phyloP scores from a whole-genome alignment of 2,888 invertebrate genomes.

The Adineta ricciae region DNA sequence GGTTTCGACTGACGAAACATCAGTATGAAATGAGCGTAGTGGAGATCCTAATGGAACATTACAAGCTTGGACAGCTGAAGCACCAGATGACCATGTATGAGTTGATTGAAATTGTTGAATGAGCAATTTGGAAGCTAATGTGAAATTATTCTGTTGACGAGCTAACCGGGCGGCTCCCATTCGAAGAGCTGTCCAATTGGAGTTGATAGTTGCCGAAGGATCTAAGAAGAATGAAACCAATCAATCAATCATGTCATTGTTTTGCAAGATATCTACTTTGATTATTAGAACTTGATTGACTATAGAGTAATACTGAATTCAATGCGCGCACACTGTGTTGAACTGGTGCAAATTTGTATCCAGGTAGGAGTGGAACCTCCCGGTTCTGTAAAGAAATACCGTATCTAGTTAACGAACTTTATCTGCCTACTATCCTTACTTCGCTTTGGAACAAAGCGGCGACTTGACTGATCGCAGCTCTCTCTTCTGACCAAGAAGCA shows the following conservation, averaged over 20 bases:
- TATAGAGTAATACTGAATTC: constrained; percentile 38
- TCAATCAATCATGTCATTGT: constrained; percentile 24
- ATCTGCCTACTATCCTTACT: no score
- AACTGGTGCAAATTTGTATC: constrained; percentile 37
- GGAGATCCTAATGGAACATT: neutral
- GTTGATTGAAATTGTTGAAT: constrained; percentile 47
- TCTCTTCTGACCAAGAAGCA: constrained; percentile 16
- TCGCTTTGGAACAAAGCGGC: neutral
- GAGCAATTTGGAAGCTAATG: constrained; percentile 63
- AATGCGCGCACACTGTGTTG: constrained; percentile 40
- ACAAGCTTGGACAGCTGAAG: neutral
- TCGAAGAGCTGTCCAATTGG: constrained; percentile 35
- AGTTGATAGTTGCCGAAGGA: neutral
- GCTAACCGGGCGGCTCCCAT: constrained; percentile 45
- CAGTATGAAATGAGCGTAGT: neutral
- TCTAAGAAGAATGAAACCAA: neutral
- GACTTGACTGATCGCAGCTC: neutral
- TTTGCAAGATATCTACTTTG: constrained; percentile 36
- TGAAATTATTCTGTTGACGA: constrained; percentile 70
- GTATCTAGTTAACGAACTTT: no score
- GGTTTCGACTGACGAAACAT: neutral
- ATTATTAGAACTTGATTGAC: constrained; percentile 40
- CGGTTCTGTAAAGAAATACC: neutral
- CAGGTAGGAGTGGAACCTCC: neutral
- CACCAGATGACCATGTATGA: neutral